Conservation (phyloP, 92 coral and sea anemone genomes). For the Muricea muricata region DNA sequence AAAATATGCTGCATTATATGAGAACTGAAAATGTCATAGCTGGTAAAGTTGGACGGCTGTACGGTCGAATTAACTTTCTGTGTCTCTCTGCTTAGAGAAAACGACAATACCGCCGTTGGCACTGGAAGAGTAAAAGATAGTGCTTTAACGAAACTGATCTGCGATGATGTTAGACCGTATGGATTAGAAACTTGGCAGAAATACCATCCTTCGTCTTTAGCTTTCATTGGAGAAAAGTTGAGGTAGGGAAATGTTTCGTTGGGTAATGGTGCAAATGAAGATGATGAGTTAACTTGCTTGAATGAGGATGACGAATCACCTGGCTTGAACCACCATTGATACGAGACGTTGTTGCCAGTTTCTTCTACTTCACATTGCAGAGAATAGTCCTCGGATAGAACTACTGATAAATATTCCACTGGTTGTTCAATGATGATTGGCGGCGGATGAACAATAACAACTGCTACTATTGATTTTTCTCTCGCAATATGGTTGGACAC, state of each 20-base stretch:
- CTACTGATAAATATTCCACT: slow-evolving; percentile 53
- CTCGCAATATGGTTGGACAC: slow-evolving; percentile 72
- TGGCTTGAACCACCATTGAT: slow-evolving; percentile 75
- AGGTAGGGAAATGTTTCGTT: slow-evolving; percentile 60
- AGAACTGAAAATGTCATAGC: neutral
- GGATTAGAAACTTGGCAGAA: slow-evolving; percentile 71
- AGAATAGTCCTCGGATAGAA: slow-evolving; percentile 36
- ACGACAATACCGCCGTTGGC: slow-evolving; percentile 49
- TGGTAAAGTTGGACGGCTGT: neutral
- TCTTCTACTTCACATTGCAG: slow-evolving; percentile 63
- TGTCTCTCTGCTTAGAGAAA: neutral
- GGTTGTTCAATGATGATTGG: slow-evolving; percentile 69
- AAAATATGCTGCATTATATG: neutral
- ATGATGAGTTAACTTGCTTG: no score
- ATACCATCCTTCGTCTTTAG: slow-evolving; percentile 68
- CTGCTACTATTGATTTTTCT: slow-evolving; percentile 64
- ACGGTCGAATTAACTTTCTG: neutral
- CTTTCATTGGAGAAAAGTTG: slow-evolving; percentile 29
- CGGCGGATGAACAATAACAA: slow-evolving; percentile 69
- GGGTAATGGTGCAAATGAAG: no score
- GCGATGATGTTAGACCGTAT: slow-evolving; percentile 66
- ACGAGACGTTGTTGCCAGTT: slow-evolving; percentile 42
- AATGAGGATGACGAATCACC: slow-evolving; percentile 6
- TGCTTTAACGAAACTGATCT: slow-evolving; percentile 53
- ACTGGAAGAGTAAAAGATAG: slow-evolving; percentile 63